These are phyloP conservation scores for Amphimedon queenslandica DNA, from an alignment of 37 sponge, comb jelly and placozoan species.

Conservation along the genomic window DNA sequence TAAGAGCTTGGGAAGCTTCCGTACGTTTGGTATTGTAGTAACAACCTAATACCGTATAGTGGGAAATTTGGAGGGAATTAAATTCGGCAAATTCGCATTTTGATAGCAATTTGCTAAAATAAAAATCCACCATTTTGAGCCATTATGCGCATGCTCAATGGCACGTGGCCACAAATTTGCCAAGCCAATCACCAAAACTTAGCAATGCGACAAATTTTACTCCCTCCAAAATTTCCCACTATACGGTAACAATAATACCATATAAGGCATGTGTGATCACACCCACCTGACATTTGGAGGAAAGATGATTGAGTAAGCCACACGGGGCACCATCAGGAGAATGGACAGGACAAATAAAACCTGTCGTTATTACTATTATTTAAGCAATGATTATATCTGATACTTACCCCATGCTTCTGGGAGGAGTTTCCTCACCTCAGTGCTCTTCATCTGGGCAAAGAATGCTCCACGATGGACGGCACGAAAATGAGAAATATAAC, in stretches of 20 bases:
- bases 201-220: too few species aligned
- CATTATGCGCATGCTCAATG: too few species aligned
- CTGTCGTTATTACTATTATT: conserved; percentile 17
- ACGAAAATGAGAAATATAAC: conserved; percentile 95
- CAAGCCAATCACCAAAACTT: too few species aligned
- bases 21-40: conserved; percentile 19
- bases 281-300: conserved; percentile 65
- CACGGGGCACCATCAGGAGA: conserved; percentile 99
- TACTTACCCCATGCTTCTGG: conserved; percentile 95
- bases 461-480: conserved; percentile 96
- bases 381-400: too few species aligned
- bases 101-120: too few species aligned
- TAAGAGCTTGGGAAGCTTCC: conserved; percentile 44
- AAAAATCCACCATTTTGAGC: too few species aligned
- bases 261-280: background rate
- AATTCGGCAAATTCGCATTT: background rate
- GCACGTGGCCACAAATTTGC: too few species aligned
- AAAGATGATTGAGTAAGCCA: conserved; percentile 93
- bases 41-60: conserved; percentile 17
- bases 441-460: conserved; percentile 94
- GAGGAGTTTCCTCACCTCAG: conserved; percentile 87
- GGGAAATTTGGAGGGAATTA: too few species aligned
- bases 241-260: too few species aligned
- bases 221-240: too few species aligned
- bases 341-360: conserved; percentile 98